phyloP scores from a whole-genome alignment of 2,888 invertebrate species.

The Pheosia gnoma region DNA sequence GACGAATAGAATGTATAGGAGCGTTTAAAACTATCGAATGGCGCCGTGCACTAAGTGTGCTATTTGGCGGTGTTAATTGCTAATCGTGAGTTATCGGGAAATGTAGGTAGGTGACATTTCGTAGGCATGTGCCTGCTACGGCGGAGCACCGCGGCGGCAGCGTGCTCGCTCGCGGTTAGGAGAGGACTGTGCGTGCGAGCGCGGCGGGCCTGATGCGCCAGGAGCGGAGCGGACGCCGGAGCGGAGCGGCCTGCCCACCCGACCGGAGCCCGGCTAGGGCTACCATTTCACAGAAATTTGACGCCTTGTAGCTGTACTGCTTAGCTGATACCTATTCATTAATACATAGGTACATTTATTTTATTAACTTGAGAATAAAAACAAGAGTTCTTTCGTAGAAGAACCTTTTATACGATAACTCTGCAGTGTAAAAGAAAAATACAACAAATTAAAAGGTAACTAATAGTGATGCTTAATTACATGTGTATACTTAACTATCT shows the following conservation, averaged over 20 bases:
- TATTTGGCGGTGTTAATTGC: constrained; percentile 69
- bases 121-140: constrained; percentile 73
- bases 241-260: constrained; percentile 37
- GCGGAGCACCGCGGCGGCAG: constrained; percentile 77
- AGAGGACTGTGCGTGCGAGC: constrained; percentile 75
- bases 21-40: constrained; percentile 45
- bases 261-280: constrained; percentile 32
- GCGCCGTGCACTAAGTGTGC: constrained; percentile 62
- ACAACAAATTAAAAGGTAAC: too few species aligned
- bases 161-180: constrained; percentile 81
- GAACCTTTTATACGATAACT: too few species aligned
- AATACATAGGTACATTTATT: too few species aligned
- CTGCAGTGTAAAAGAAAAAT: too few species aligned
- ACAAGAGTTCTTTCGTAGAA: too few species aligned
- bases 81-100: constrained; percentile 70
- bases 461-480: too few species aligned
- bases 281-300: neutral
- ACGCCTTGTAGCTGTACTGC: too few species aligned
- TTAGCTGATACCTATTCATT: too few species aligned
- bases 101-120: constrained; percentile 74
- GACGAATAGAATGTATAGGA: constrained; percentile 42
- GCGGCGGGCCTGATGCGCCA: constrained; percentile 36
- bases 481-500: too few species aligned
- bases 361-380: too few species aligned
- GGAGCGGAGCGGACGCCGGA: constrained; percentile 42